phyloP scores from a whole-genome alignment of 2,888 invertebrate species.

The Polymixis lichenea region DNA sequence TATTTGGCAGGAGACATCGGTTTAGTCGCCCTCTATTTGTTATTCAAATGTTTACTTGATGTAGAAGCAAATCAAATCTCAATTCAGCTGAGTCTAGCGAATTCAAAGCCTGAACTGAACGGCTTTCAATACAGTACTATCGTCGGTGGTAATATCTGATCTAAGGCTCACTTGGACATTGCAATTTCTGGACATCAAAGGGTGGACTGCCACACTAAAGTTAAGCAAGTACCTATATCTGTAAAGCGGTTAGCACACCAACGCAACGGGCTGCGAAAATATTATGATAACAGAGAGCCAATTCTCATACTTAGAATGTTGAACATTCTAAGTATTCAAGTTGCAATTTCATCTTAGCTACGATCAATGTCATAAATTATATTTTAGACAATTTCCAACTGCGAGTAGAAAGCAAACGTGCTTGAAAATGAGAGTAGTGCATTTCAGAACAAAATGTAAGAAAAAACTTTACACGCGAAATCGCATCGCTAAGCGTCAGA shows the following conservation, averaged over 20 bases:
- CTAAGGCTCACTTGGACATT: neutral
- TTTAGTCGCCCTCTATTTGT: conserved; percentile 18
- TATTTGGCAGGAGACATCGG: conserved; percentile 7
- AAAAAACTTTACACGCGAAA: neutral
- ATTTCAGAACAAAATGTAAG: too few relatives aligned
- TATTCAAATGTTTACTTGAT: conserved; percentile 35
- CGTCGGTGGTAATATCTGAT: conserved; percentile 5
- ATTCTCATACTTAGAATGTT: neutral
- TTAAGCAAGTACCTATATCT: neutral
- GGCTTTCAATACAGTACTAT: conserved; percentile 20
- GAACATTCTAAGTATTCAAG: too few relatives aligned
- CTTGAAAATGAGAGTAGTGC: neutral
- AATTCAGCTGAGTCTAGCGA: conserved; percentile 15
- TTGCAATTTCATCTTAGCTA: neutral
- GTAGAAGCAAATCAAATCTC: conserved; percentile 18
- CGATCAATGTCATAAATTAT: neutral
- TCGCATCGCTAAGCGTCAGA: conserved; percentile 4
- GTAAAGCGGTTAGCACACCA: neutral
- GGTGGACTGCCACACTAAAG: neutral
- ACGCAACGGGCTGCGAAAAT: neutral
- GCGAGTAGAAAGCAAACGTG: neutral
- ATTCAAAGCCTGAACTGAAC: conserved; percentile 26
- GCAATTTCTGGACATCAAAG: conserved; percentile 15
- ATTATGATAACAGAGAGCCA: neutral
- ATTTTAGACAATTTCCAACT: neutral